Evolutionary conservation across 2,113 vertebrate species (phyloP).

Genomic region (Xenopus laevis): DNA sequence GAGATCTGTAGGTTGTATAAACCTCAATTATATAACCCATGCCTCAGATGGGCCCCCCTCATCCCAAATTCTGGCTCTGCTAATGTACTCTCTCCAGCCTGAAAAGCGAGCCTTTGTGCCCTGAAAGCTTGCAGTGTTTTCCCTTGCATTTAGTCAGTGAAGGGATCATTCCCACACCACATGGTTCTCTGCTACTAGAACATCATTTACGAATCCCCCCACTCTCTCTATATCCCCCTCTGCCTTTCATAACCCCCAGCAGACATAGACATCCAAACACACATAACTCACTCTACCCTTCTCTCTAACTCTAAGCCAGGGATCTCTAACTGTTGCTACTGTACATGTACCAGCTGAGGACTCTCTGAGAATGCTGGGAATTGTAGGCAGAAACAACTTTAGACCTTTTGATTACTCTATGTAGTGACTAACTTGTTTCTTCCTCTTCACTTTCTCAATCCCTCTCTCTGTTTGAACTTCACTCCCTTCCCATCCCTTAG

Average conservation of each 20-base stretch:
- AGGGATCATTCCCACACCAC: too few relatives aligned
- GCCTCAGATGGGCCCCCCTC: too few relatives aligned
- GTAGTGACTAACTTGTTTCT: background rate
- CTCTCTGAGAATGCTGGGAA: background rate
- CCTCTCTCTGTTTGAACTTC: background rate
- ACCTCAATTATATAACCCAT: too few relatives aligned
- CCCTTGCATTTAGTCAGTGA: too few relatives aligned
- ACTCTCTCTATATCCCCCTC: background rate
- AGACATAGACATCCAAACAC: background rate
- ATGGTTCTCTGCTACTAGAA: too few relatives aligned
- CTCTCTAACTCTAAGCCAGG: too few relatives aligned
- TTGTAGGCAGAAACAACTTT: background rate
- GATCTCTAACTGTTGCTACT: too few relatives aligned
- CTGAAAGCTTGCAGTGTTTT: too few relatives aligned
- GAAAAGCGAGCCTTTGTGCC: background rate
- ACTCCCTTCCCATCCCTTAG: slow-evolving; percentile 17
- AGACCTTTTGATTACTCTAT: background rate
- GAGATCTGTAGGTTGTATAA: background rate
- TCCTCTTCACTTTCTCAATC: background rate
- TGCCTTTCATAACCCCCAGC: background rate
- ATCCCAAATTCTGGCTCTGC: background rate
- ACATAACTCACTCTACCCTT: background rate
- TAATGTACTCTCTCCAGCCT: too few relatives aligned
- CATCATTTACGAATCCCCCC: background rate
- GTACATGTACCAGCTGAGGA: too few relatives aligned